Percentiles rank a stretch among this genome's conserved stretches.
phyloP scores from a whole-genome alignment of 2,113 vertebrate genomes.

The Amia ocellicauda region DNA sequence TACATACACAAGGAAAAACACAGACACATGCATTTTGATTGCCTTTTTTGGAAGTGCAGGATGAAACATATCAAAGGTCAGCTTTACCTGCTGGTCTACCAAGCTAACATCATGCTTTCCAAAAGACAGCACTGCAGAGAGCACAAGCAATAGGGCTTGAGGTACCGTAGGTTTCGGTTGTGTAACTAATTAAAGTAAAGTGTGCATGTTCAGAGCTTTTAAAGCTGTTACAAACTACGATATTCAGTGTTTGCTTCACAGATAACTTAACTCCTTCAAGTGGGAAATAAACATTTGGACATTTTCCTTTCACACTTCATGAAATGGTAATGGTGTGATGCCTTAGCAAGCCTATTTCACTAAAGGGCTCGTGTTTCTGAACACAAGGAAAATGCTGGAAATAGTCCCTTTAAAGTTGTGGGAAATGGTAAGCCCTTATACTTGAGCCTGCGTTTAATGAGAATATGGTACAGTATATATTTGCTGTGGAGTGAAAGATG shows the following conservation, averaged over 20 bases:
- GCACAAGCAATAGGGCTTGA: slow-evolving; percentile 36
- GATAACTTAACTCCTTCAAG: not conserved
- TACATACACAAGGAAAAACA: too few relatives aligned
- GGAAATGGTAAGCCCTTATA: slow-evolving; percentile 39
- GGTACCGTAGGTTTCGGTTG: slow-evolving; percentile 35
- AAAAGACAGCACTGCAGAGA: slow-evolving; percentile 34
- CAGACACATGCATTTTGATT: slow-evolving; percentile 16
- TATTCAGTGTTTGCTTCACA: not conserved
- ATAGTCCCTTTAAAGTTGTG: slow-evolving; percentile 1
- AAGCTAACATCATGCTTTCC: slow-evolving; percentile 30
- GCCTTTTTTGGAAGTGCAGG: slow-evolving; percentile 31
- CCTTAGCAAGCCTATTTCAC: slow-evolving; percentile 55
- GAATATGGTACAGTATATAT: slow-evolving; percentile 33
- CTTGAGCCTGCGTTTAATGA: slow-evolving; percentile 41
- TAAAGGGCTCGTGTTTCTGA: slow-evolving; percentile 37
- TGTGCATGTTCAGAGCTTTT: not conserved
- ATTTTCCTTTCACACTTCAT: slow-evolving; percentile 15
- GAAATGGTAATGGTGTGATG: slow-evolving; percentile 37
- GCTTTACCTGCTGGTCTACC: slow-evolving; percentile 23
- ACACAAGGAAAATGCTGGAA: not conserved
- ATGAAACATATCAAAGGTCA: slow-evolving; percentile 33
- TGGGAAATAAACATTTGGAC: not conserved
- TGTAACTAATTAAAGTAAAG: not conserved
- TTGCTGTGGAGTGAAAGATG: slow-evolving; percentile 33
- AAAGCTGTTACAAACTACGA: slow-evolving; percentile 1